Evolutionary conservation across 2,888 invertebrate species (phyloP), one percentile per base, ranked within the genome.

Genomic region (Leptinotarsa rubiginosa): DNA sequence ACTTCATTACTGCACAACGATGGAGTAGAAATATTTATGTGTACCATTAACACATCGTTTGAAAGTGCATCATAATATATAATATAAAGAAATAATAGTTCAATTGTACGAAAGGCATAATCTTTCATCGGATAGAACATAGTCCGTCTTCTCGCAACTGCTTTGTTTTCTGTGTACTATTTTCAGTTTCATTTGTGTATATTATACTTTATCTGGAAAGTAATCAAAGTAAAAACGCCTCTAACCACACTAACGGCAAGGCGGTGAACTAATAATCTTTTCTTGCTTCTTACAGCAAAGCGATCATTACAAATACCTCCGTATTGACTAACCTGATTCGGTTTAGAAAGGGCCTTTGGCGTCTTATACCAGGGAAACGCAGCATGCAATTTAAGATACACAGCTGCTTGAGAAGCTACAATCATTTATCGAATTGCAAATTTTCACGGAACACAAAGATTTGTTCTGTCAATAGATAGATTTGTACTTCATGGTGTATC

Each of bases 251-350:
- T 78, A 77, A 75, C 81, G 83, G 84, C 84, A 83, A 83, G 81
- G 81, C 83, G 83, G 80, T 81, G 82, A 83, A 84, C 84, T 83
- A 82, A 81, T 81, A 83, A 83, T 83, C 83, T 82, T 81, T 79
- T 83, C 84, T 81, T 79, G 56, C 69, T 56, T 56, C 69, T 56
- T 56, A 78, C 82, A 80, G 81, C 79, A 80, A 56, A 83, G 78
- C 80, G 82, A 81, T 84, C 80, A 81, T 85, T 85, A 84, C 84
- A 77, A 84, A 84, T 82, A 83, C 83, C 83, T 83, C 82, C 83
- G 84, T 84, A 84, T 84, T 83, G 84, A 83, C 84, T 84, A 85
- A 84, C 84, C 84, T 82, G 82, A 81, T 85, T 85, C 70, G 72
- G 73, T 65, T 84, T 81, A 80, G 56, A 82, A 74, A 70, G 77